Evolutionary conservation across 2,113 vertebrate species (phyloP).

Genomic region (Gadus macrocephalus): DNA sequence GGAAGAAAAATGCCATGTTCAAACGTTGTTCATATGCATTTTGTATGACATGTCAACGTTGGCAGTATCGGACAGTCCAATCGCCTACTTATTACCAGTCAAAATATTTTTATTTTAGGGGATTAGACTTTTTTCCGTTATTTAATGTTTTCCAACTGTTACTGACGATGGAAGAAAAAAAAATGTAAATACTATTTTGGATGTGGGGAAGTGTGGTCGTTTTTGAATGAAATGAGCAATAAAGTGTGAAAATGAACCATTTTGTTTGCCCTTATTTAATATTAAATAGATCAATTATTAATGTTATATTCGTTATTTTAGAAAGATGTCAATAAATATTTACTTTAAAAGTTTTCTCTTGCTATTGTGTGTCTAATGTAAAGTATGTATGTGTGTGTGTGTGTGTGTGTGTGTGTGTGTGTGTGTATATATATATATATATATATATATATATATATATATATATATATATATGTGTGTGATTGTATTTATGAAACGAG

Average conservation of each 20-base stretch:
- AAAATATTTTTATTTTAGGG: conserved; percentile 58
- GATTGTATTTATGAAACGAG: background rate
- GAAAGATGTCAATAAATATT: background rate
- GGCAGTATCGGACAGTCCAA: conserved; percentile 12
- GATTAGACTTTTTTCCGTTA: conserved; percentile 64
- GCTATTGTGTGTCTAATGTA: background rate
- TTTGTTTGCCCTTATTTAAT: background rate
- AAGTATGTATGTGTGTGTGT: too few species aligned
- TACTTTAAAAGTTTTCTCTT: background rate
- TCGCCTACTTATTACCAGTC: conserved; percentile 40
- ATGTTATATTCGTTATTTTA: too few species aligned
- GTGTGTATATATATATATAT: too few species aligned
- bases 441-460: too few species aligned
- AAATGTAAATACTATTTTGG: conserved; percentile 76
- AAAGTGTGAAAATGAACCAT: conserved; percentile 65
- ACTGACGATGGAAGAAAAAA: conserved; percentile 70
- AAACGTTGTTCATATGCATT: conserved; percentile 6
- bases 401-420: too few species aligned
- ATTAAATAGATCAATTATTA: too few species aligned
- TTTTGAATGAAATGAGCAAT: conserved; percentile 88
- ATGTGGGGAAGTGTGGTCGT: conserved; percentile 84
- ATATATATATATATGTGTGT: background rate
- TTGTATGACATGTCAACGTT: conserved; percentile 15
- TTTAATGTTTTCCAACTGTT: conserved; percentile 70
- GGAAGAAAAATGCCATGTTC: background rate